Conservation (phyloP, 2,888 invertebrate genomes). For the Orthonevra nobilis region DNA sequence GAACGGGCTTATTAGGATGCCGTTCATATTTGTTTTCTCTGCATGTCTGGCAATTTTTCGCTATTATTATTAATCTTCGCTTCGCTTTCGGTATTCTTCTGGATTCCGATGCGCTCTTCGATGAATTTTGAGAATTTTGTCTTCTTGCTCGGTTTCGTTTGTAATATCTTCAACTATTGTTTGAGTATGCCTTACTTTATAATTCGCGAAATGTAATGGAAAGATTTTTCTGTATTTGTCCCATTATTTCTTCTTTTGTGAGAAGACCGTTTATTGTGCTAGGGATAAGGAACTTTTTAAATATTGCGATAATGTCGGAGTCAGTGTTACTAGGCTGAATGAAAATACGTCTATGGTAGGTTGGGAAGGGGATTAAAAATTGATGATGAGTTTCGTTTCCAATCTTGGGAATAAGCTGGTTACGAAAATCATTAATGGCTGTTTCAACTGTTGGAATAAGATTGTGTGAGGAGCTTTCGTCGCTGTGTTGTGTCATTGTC, state of each 20-base stretch:
- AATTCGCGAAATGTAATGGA: constrained; percentile 19
- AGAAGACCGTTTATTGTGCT: constrained; percentile 39
- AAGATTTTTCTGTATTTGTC: constrained; percentile 34
- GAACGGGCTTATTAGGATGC: constrained; percentile 21
- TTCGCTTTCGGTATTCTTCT: constrained; percentile 27
- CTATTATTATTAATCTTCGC: no score
- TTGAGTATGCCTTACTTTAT: constrained; percentile 28
- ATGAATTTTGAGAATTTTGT: constrained; percentile 24
- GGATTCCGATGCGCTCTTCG: constrained; percentile 33
- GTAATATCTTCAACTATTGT: no score
- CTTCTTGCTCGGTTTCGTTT: constrained; percentile 23
- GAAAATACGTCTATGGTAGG: no score
- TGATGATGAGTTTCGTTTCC: background rate
- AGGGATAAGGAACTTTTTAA: no score
- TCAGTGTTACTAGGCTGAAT: background rate
- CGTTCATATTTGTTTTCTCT: constrained; percentile 18
- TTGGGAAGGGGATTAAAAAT: no score
- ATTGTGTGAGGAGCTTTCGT: no score
- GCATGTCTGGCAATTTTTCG: constrained; percentile 34
- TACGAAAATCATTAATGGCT: constrained; percentile 30
- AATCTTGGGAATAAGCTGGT: constrained; percentile 18
- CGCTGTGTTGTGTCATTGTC: constrained; percentile 22
- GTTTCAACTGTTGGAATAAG: constrained; percentile 23
- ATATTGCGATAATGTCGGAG: no score
- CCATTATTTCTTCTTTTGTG: constrained; percentile 38